Percentiles rank a stretch among this genome's conserved stretches.
phyloP scores from a whole-genome alignment of 2,888 invertebrate species.

The Cheilosia scutellata region DNA sequence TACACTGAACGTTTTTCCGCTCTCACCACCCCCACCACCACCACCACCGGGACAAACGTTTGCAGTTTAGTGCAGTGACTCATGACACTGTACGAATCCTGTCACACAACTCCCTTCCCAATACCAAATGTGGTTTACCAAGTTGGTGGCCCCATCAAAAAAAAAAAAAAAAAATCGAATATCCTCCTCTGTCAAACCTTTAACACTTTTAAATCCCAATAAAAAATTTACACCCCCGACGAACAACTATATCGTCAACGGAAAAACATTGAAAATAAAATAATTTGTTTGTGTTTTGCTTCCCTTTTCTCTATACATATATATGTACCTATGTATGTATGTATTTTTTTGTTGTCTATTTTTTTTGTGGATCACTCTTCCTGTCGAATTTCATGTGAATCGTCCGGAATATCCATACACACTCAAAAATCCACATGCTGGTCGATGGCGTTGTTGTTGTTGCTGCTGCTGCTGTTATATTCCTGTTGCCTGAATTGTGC shows the following conservation, averaged over 20 bases:
- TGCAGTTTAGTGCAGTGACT: slow-evolving; percentile 74
- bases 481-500: slow-evolving; percentile 42
- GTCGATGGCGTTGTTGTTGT: not conserved
- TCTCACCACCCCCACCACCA: not conserved
- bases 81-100: slow-evolving; percentile 63
- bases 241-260: slow-evolving; percentile 57
- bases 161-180: slow-evolving; percentile 14
- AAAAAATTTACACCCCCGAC: slow-evolving; percentile 70
- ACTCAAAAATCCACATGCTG: slow-evolving; percentile 9
- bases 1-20: not conserved
- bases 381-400: slow-evolving; percentile 69
- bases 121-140: slow-evolving; percentile 66
- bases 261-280: slow-evolving; percentile 73
- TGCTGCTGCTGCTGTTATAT: no score
- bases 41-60: slow-evolving; percentile 38
- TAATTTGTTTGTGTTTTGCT: slow-evolving; percentile 72
- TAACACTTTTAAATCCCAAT: slow-evolving; percentile 75
- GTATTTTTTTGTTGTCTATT: slow-evolving; percentile 17
- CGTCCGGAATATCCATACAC: slow-evolving; percentile 60
- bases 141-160: slow-evolving; percentile 45
- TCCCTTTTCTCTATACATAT: slow-evolving; percentile 31
- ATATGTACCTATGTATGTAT: slow-evolving; percentile 28
- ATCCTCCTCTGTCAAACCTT: slow-evolving; percentile 23
- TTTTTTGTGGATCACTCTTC: slow-evolving; percentile 46
- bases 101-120: slow-evolving; percentile 26